Evolutionary conservation across 2,113 vertebrate genomes (phyloP).

Genomic region (Onychostruthus taczanowskii): DNA sequence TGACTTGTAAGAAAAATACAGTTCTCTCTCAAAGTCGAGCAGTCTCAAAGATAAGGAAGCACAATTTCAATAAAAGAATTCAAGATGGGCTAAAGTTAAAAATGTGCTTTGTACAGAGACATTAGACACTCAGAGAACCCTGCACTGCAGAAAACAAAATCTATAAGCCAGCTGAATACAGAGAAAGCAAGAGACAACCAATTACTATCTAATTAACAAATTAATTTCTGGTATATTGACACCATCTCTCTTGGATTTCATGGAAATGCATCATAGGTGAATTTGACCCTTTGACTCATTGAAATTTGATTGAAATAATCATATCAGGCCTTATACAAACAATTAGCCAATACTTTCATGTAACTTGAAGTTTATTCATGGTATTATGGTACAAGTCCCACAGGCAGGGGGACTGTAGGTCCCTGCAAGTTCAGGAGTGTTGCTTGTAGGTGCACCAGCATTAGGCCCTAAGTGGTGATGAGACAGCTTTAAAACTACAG

Average conservation of each 20-base stretch:
- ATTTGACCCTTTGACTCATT: neutral
- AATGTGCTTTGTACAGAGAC: neutral
- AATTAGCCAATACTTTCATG: neutral
- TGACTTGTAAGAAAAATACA: neutral
- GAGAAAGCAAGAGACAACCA: neutral
- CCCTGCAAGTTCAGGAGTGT: neutral
- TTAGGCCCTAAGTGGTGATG: neutral
- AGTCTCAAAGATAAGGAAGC: neutral
- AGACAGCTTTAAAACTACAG: neutral
- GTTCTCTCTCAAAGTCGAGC: neutral
- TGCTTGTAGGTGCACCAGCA: neutral
- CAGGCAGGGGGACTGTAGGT: no score
- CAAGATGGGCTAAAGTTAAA: neutral
- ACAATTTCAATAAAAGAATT: neutral
- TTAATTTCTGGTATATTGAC: neutral
- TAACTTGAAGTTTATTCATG: neutral
- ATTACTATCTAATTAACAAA: neutral
- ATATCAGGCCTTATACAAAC: neutral
- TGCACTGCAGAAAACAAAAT: neutral
- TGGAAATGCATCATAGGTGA: neutral
- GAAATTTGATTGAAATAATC: neutral
- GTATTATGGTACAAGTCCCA: neutral
- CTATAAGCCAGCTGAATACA: neutral
- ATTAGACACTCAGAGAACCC: neutral
- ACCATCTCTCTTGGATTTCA: neutral